Conservation (phyloP, 1,140 invertebrate genomes). For the Drosophila sp. region DNA sequence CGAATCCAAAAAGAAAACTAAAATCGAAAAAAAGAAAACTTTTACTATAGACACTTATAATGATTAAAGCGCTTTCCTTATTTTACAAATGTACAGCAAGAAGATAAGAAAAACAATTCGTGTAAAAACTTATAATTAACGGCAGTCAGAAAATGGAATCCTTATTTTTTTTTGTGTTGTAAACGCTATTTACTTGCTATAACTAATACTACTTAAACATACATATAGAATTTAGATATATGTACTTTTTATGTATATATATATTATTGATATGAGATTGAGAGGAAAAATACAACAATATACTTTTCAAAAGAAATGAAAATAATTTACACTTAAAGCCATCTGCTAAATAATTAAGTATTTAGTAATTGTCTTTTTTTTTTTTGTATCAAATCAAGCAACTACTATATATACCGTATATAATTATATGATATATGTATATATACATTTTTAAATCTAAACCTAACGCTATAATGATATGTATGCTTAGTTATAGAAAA, state of each 20-base stretch:
- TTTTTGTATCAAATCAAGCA: constrained; percentile 52
- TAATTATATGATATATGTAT: constrained; percentile 31
- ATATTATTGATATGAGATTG: constrained; percentile 28
- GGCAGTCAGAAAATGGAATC: constrained; percentile 41
- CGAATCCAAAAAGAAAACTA: constrained; percentile 3
- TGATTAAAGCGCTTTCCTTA: constrained; percentile 42
- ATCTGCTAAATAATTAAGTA: constrained; percentile 56
- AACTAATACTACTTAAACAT: constrained; percentile 39
- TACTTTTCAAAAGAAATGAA: constrained; percentile 34
- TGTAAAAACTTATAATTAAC: not conserved
- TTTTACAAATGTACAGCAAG: constrained; percentile 14
- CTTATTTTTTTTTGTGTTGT: constrained; percentile 39
- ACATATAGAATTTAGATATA: constrained; percentile 30
- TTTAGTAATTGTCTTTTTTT: constrained; percentile 61
- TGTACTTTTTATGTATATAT: constrained; percentile 19
- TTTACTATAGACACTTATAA: constrained; percentile 2
- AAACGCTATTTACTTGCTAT: constrained; percentile 49
- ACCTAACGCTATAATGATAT: constrained; percentile 39
- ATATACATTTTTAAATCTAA: constrained; percentile 24
- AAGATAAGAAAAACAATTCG: not conserved
- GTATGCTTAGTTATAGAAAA: constrained; percentile 23
- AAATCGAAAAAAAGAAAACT: not conserved
- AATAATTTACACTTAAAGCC: constrained; percentile 21
- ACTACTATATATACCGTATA: constrained; percentile 43
- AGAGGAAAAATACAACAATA: constrained; percentile 27